phyloP scores from a whole-genome alignment of 1,140 invertebrate species.

The Cotesia typhae region DNA sequence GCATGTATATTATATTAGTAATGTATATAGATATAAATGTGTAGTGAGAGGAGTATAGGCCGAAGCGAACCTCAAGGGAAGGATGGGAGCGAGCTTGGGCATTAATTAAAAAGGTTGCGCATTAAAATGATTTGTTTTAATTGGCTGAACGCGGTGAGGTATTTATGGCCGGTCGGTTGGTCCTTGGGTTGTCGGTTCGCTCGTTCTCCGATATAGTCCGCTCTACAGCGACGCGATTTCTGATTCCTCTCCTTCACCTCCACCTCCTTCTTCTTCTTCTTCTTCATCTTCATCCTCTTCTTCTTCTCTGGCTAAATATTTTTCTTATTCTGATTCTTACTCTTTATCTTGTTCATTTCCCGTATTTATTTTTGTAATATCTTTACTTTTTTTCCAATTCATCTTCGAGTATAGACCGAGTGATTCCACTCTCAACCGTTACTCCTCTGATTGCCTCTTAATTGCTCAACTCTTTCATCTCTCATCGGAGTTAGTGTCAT shows the following conservation, averaged over 20 bases:
- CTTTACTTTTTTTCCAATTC: slow-evolving; percentile 29
- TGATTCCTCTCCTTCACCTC: slow-evolving; percentile 30
- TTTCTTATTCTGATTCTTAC: slow-evolving; percentile 31
- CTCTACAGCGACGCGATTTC: slow-evolving; percentile 46
- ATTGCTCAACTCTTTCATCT: slow-evolving; percentile 12
- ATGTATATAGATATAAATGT: no score
- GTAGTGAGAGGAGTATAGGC: slow-evolving; percentile 36
- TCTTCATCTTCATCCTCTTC: slow-evolving; percentile 12
- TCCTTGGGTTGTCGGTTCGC: slow-evolving; percentile 51
- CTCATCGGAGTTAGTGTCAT: slow-evolving; percentile 29
- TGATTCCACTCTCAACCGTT: slow-evolving; percentile 29
- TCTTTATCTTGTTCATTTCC: slow-evolving; percentile 27
- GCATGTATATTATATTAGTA: slow-evolving; percentile 37
- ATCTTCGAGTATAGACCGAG: slow-evolving; percentile 16
- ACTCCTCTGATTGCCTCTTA: slow-evolving; percentile 38
- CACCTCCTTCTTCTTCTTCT: slow-evolving; percentile 3
- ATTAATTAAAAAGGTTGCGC: slow-evolving; percentile 68
- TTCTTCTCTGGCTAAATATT: slow-evolving; percentile 35
- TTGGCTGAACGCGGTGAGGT: slow-evolving; percentile 65
- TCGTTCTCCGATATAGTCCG: slow-evolving; percentile 36
- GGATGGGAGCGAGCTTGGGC: slow-evolving; percentile 58
- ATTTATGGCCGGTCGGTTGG: slow-evolving; percentile 60
- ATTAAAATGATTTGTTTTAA: slow-evolving; percentile 69
- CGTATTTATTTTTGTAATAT: slow-evolving; percentile 10
- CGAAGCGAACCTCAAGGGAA: slow-evolving; percentile 46